Percentiles rank a stretch among this genome's conserved stretches.
Conservation (phyloP, 2,113 vertebrate genomes). For the Speoplatyrhinus poulsoni region DNA sequence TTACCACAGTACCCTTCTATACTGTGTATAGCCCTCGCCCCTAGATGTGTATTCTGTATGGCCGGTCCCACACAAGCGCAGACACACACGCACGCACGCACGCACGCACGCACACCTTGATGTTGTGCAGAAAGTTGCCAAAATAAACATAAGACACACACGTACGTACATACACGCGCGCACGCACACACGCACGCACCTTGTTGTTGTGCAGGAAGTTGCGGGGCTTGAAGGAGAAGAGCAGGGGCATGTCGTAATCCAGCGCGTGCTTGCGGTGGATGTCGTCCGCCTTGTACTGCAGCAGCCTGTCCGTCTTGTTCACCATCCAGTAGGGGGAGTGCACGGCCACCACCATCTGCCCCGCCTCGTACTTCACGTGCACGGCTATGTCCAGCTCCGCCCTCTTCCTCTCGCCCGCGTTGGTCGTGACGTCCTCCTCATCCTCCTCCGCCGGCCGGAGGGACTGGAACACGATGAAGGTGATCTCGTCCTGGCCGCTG, state of each 20-base stretch:
- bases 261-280: conserved; percentile 94
- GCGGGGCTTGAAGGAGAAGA: conserved; percentile 95
- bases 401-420: conserved; percentile 60
- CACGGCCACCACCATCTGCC: conserved; percentile 84
- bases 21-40: no score
- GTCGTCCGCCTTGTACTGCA: conserved; percentile 97
- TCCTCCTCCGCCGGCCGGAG: conserved; percentile 71
- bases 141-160: neutral
- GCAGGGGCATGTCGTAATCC: conserved; percentile 89
- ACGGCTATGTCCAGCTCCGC: conserved; percentile 90
- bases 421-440: conserved; percentile 49
- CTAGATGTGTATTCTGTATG: no score
- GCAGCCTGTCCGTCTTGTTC: conserved; percentile 90
- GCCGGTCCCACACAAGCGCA: neutral
- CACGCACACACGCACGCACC: conserved; percentile 63
- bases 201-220: conserved; percentile 94
- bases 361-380: conserved; percentile 84
- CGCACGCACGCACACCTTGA: conserved; percentile 54
- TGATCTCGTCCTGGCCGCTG: conserved; percentile 86
- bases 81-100: neutral
- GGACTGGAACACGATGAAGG: conserved; percentile 87
- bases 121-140: no score
- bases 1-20: no score
- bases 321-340: conserved; percentile 98
- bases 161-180: no score